Evolutionary conservation across 1,140 invertebrate genomes (phyloP).

Genomic region (Drosophila kepulauana): DNA sequence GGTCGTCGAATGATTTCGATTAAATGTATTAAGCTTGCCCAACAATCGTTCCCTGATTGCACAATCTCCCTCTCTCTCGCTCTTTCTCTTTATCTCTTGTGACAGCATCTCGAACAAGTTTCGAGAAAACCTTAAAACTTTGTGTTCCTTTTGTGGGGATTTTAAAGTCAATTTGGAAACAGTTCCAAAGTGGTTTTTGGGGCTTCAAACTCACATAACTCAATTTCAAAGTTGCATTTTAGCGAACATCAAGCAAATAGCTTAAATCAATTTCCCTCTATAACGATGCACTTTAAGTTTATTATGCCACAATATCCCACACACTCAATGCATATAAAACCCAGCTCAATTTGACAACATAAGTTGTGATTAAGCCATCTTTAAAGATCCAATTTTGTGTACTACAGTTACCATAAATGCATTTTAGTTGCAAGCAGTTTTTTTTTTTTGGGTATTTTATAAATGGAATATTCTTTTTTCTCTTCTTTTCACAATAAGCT

Average conservation of each 20-base stretch:
- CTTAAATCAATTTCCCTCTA: too few relatives aligned
- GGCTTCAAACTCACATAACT: neutral
- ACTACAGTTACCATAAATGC: too few relatives aligned
- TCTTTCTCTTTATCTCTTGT: neutral
- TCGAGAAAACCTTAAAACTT: neutral
- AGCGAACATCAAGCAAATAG: neutral
- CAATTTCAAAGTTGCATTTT: neutral
- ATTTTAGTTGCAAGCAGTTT: too few relatives aligned
- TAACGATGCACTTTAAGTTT: too few relatives aligned
- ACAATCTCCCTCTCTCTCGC: neutral
- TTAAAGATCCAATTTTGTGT: too few relatives aligned
- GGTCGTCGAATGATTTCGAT: neutral
- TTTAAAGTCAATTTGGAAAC: constrained; percentile 5
- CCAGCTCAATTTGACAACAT: too few relatives aligned
- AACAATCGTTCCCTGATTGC: neutral
- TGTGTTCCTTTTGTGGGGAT: neutral
- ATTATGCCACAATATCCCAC: too few relatives aligned
- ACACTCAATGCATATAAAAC: too few relatives aligned
- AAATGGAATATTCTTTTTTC: too few relatives aligned
- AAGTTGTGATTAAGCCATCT: too few relatives aligned
- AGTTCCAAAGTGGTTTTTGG: neutral
- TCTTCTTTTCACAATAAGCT: too few relatives aligned
- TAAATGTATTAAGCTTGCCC: neutral
- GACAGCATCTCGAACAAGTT: neutral
- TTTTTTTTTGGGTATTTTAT: too few relatives aligned